Evolutionary conservation across 2,888 invertebrate species (phyloP).

Genomic region (Scrobipalpa atriplicella): DNA sequence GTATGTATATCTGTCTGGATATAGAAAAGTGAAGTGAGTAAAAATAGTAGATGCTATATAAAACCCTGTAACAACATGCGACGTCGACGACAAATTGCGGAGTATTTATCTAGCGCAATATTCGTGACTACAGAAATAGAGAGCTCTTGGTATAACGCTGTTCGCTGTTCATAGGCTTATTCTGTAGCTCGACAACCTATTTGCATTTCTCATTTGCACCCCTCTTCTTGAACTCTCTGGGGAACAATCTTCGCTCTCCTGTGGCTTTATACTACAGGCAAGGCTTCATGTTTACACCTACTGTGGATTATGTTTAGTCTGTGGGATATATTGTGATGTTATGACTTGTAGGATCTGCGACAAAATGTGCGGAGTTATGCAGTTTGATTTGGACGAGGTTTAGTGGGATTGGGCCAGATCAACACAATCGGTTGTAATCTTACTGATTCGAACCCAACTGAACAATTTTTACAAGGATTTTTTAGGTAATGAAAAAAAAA

Average conservation of each 20-base stretch:
- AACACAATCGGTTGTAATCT: too few relatives aligned
- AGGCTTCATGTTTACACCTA: slow-evolving; percentile 47
- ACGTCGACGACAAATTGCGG: slow-evolving; percentile 38
- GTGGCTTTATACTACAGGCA: too few relatives aligned
- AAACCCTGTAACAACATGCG: too few relatives aligned
- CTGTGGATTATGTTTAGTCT: not conserved
- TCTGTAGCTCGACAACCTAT: slow-evolving; percentile 68
- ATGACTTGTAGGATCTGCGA: not conserved
- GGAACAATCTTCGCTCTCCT: slow-evolving; percentile 66
- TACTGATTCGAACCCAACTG: too few relatives aligned
- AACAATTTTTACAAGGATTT: too few relatives aligned
- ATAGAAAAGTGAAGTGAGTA: not conserved
- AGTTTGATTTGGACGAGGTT: too few relatives aligned
- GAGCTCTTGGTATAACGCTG: slow-evolving; percentile 61
- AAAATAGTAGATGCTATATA: too few relatives aligned
- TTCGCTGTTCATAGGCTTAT: slow-evolving; percentile 74
- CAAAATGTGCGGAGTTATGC: too few relatives aligned
- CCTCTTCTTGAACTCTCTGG: slow-evolving; percentile 64
- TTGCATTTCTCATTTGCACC: slow-evolving; percentile 79
- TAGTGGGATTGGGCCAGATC: too few relatives aligned
- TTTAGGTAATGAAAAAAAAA: too few relatives aligned
- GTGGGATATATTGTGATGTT: too few relatives aligned
- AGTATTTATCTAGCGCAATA: slow-evolving; percentile 50
- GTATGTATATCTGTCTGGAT: too few relatives aligned
- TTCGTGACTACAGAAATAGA: slow-evolving; percentile 45